These are phyloP conservation scores for Apodemia duryi DNA, from an alignment of 2,888 invertebrate genomes.

Conservation along the genomic window DNA sequence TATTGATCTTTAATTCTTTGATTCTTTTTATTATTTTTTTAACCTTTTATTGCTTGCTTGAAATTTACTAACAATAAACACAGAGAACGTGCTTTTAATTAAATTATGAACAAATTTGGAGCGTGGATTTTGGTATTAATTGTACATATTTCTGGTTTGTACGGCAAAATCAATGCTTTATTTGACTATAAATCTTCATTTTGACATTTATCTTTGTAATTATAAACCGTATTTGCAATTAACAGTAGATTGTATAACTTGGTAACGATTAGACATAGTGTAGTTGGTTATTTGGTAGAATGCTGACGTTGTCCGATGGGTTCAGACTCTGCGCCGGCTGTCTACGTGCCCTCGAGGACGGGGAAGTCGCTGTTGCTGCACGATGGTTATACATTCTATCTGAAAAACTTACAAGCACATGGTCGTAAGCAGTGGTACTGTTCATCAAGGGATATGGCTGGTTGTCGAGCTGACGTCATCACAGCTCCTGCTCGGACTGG, in stretches of 20 bases:
- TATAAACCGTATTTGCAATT: neutral
- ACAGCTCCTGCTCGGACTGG: constrained; percentile 57
- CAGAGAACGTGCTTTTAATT: neutral
- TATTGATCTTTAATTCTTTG: neutral
- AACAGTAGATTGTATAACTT: neutral
- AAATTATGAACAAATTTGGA: neutral
- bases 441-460: constrained; percentile 71
- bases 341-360: constrained; percentile 74
- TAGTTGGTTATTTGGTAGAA: constrained; percentile 29
- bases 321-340: constrained; percentile 63
- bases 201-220: neutral
- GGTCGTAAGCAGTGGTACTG: constrained; percentile 76
- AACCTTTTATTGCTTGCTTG: neutral
- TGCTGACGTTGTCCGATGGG: constrained; percentile 42
- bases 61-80: neutral
- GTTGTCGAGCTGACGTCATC: constrained; percentile 71
- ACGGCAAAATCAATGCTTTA: neutral
- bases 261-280: constrained; percentile 26
- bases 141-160: no score
- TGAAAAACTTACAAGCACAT: constrained; percentile 71
- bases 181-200: neutral
- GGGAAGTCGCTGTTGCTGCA: constrained; percentile 70
- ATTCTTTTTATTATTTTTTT: neutral
- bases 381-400: constrained; percentile 70
- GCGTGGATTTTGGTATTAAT: neutral